Percentiles rank a stretch among this genome's conserved stretches.
phyloP scores from a whole-genome alignment of 2,888 invertebrate species.

The Baccha elongata region DNA sequence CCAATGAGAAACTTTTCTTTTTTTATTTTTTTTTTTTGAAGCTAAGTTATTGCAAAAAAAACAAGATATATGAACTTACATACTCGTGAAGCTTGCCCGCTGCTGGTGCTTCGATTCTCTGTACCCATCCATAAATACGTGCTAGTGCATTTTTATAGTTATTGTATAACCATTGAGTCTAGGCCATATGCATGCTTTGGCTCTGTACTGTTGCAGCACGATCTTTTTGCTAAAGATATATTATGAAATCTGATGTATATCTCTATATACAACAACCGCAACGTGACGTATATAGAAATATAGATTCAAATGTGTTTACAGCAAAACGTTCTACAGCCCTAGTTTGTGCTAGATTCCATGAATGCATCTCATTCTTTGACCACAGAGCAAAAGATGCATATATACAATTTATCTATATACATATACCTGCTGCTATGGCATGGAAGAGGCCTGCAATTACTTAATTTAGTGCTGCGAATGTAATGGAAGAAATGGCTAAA shows the following conservation, averaged over 20 bases:
- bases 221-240: slow-evolving; percentile 59
- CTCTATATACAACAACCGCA: too few relatives aligned
- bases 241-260: slow-evolving; percentile 63
- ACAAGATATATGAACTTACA: slow-evolving; percentile 29
- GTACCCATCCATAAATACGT: slow-evolving; percentile 52
- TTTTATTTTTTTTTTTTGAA: slow-evolving; percentile 20
- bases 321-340: slow-evolving; percentile 63
- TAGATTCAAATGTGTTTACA: slow-evolving; percentile 15
- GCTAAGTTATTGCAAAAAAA: slow-evolving; percentile 38
- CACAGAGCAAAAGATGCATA: slow-evolving; percentile 37
- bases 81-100: slow-evolving; percentile 49
- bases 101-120: slow-evolving; percentile 32
- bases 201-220: slow-evolving; percentile 50
- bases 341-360: slow-evolving; percentile 74
- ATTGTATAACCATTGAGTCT: slow-evolving; percentile 67
- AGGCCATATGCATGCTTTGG: slow-evolving; percentile 66
- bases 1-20: slow-evolving; percentile 36
- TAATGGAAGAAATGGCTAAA: slow-evolving; percentile 53
- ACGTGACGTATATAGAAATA: slow-evolving; percentile 12
- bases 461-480: slow-evolving; percentile 64
- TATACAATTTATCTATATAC: slow-evolving; percentile 22
- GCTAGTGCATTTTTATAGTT: slow-evolving; percentile 53
- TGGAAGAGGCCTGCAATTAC: slow-evolving; percentile 71
- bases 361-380: slow-evolving; percentile 73
- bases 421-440: slow-evolving; percentile 50